phyloP scores from a whole-genome alignment of 2,113 vertebrate species.

The Eptesicus fuscus region DNA sequence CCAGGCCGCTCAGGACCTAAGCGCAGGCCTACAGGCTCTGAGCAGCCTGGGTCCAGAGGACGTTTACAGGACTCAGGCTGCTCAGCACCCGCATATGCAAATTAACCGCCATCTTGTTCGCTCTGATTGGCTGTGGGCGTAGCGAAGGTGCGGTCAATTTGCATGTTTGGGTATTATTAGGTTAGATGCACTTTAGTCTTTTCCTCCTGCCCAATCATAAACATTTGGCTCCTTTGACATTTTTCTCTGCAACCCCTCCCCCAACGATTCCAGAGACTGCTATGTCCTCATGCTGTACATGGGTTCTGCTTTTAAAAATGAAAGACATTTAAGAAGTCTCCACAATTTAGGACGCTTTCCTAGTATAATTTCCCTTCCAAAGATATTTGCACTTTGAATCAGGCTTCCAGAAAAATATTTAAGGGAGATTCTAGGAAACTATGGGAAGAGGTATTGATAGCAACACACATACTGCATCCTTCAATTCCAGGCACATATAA shows the following conservation, averaged over 20 bases:
- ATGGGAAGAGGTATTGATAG: not conserved
- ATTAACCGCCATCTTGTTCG: no score
- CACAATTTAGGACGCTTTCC: not conserved
- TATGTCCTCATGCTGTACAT: not conserved
- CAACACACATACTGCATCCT: not conserved
- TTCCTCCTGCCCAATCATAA: not conserved
- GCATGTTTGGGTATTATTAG: no score
- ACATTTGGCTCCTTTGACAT: not conserved
- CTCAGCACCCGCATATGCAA: no score
- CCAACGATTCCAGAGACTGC: not conserved
- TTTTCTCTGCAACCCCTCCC: not conserved
- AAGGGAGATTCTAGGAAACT: not conserved
- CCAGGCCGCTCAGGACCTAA: no score
- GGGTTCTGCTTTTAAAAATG: not conserved
- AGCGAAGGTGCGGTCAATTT: no score
- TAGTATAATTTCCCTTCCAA: not conserved
- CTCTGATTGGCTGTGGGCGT: no score
- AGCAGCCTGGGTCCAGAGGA: no score
- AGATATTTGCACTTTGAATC: not conserved
- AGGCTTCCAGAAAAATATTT: constrained; percentile 25
- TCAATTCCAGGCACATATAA: not conserved
- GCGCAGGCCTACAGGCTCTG: no score
- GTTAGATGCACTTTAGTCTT: rapidly evolving
- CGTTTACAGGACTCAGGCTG: no score
- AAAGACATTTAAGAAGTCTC: not conserved